Conservation (phyloP, 30 jellyfish, hydroid and myxozoan genomes). For the Phacellophora camtschatica region DNA sequence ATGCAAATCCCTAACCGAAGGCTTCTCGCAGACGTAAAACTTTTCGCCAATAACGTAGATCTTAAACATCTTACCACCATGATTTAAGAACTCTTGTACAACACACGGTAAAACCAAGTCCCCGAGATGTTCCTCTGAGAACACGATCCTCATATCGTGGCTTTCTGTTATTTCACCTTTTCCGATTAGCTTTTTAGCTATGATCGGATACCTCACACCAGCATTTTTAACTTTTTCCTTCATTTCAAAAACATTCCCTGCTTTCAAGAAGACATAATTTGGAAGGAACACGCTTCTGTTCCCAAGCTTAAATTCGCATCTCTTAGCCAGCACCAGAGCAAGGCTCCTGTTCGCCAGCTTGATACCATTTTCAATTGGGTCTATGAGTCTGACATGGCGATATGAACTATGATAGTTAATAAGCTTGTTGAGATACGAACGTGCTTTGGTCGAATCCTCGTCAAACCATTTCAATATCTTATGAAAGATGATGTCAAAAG, state of each 20-base stretch:
- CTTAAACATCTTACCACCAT: constrained; percentile 93
- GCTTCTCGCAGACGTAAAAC: constrained; percentile 87
- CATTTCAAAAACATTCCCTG: not conserved
- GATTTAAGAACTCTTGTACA: constrained; percentile 90
- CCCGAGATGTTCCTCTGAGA: constrained; percentile 65
- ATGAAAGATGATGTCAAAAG: constrained; percentile 90
- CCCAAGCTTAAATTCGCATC: constrained; percentile 75
- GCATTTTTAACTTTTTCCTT: constrained; percentile 34
- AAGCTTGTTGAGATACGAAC: constrained; percentile 56
- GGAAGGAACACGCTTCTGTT: constrained; percentile 89
- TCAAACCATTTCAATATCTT: constrained; percentile 86
- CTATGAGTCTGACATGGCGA: constrained; percentile 50
- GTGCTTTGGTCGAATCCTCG: constrained; percentile 63
- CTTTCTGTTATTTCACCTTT: constrained; percentile 77
- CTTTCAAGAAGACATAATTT: constrained; percentile 48
- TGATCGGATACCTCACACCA: constrained; percentile 66
- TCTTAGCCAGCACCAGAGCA: constrained; percentile 64
- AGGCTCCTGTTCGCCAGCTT: constrained; percentile 78
- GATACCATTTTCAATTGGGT: constrained; percentile 79
- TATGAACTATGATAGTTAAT: constrained; percentile 27
- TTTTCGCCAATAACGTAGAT: constrained; percentile 84
- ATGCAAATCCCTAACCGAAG: constrained; percentile 78
- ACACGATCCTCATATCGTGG: constrained; percentile 87
- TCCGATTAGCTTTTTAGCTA: constrained; percentile 78
- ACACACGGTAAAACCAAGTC: constrained; percentile 85